Percentiles rank a stretch among this genome's conserved stretches.
These are phyloP conservation scores for Ctenopoma multispine DNA, from an alignment of 2,797 vertebrate species.

Conservation along the genomic window DNA sequence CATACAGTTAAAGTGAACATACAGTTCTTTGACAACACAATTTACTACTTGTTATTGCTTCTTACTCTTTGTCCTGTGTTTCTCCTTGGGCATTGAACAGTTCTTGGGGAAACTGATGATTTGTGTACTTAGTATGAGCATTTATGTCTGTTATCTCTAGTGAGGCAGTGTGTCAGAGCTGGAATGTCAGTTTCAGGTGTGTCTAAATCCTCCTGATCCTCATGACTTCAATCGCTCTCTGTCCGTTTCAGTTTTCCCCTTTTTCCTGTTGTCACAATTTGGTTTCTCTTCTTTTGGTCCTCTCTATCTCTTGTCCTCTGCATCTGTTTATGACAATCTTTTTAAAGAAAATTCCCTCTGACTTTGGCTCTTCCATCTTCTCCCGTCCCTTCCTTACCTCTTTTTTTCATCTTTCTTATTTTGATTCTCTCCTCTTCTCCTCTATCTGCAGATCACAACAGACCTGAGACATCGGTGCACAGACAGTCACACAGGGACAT, in stretches of 20 bases:
- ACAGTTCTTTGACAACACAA: conserved; percentile 41
- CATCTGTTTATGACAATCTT: conserved; percentile 7
- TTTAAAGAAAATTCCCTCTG: neutral
- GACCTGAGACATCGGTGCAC: conserved; percentile 98
- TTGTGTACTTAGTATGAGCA: conserved; percentile 2
- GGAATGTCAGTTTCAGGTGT: conserved; percentile 69
- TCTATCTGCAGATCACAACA: conserved; percentile 91
- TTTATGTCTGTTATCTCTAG: conserved; percentile 23
- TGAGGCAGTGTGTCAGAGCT: conserved; percentile 50
- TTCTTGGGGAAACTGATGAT: conserved; percentile 15
- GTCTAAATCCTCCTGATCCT: conserved; percentile 60
- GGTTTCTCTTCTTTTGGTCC: neutral
- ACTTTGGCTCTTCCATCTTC: neutral
- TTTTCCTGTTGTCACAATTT: conserved; percentile 1
- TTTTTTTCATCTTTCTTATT: conserved; percentile 1
- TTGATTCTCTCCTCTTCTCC: conserved; percentile 15
- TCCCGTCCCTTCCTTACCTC: too few relatives aligned
- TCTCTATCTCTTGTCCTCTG: neutral
- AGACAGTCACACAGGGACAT: conserved; percentile 98
- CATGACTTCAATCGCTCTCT: conserved; percentile 36
- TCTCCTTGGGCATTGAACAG: conserved; percentile 33
- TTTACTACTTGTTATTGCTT: conserved; percentile 29
- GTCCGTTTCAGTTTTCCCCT: conserved; percentile 22
- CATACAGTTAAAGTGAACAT: conserved; percentile 54
- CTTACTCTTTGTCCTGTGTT: conserved; percentile 28